These are phyloP conservation scores for Catajapyx aquilonaris DNA, from an alignment of 1,140 invertebrate species.

Conservation along the genomic window DNA sequence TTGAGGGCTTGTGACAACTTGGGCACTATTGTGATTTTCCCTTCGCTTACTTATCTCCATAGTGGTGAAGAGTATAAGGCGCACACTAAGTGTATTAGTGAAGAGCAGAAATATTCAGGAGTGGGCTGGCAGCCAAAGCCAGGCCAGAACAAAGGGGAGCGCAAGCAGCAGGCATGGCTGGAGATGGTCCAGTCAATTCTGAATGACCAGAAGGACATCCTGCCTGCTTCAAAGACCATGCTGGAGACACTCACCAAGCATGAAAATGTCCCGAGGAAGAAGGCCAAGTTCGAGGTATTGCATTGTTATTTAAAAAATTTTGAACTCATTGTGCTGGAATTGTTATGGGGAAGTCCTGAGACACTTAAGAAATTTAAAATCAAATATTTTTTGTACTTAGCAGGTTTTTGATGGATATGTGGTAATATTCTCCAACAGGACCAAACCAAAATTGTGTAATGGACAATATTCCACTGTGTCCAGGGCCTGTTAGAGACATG, in stretches of 20 bases:
- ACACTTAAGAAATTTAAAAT: not conserved
- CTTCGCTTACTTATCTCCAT: constrained; percentile 23
- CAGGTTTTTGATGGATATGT: not conserved
- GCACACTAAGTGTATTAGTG: constrained; percentile 80
- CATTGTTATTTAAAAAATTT: not conserved
- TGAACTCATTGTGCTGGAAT: not conserved
- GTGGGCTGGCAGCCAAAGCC: constrained; percentile 54
- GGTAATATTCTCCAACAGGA: not conserved
- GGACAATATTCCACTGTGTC: no score
- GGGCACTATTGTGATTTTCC: constrained; percentile 6
- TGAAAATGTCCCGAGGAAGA: constrained; percentile 81
- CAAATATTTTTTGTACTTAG: not conserved
- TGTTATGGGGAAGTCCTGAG: not conserved
- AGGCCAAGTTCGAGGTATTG: constrained; percentile 55
- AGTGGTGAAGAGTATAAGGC: constrained; percentile 55
- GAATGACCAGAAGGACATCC: constrained; percentile 30
- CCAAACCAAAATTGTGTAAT: no score
- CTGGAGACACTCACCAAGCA: constrained; percentile 47
- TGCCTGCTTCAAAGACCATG: constrained; percentile 32
- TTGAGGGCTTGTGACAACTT: constrained; percentile 2
- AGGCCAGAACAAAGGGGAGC: constrained; percentile 60
- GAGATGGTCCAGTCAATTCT: constrained; percentile 56
- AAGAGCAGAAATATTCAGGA: constrained; percentile 74
- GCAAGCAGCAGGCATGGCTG: constrained; percentile 75
- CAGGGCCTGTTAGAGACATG: no score